Evolutionary conservation across 2,113 vertebrate species (phyloP).

Genomic region (Miniopterus natalensis): DNA sequence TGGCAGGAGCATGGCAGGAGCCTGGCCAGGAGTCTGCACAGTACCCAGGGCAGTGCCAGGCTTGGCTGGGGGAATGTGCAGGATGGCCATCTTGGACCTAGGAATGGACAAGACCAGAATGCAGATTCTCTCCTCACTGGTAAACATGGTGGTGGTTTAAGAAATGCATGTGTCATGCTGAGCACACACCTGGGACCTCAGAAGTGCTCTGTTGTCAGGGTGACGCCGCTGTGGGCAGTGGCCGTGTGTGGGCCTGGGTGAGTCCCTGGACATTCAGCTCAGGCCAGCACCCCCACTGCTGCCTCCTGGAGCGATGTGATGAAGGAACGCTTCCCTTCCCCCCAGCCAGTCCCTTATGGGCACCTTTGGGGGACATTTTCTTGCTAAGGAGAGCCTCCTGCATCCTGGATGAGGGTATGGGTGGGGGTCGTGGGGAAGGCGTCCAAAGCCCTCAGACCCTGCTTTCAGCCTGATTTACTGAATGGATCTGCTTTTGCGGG

Average conservation of each 20-base stretch:
- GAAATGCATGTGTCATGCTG: not conserved
- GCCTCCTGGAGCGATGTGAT: accelerated
- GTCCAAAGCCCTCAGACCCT: not conserved
- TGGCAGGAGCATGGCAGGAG: not conserved
- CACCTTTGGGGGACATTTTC: not conserved
- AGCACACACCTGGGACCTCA: not conserved
- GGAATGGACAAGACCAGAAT: not conserved
- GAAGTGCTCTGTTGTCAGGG: not conserved
- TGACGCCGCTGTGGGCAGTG: not conserved
- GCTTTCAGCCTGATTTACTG: not conserved
- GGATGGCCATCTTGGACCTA: not conserved
- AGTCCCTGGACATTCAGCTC: not conserved
- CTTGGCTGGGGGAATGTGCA: not conserved
- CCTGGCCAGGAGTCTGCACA: not conserved
- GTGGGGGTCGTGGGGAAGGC: not conserved
- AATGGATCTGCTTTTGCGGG: not conserved
- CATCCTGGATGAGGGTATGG: not conserved
- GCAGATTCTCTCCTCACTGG: not conserved
- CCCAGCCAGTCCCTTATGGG: not conserved
- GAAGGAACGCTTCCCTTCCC: not conserved
- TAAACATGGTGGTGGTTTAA: not conserved
- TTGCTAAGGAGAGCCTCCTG: not conserved
- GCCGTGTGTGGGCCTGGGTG: not conserved
- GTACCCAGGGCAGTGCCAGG: not conserved
- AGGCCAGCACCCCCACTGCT: not conserved